phyloP scores from a whole-genome alignment of 2,888 invertebrate genomes.

The Leptopilina drosophilae region DNA sequence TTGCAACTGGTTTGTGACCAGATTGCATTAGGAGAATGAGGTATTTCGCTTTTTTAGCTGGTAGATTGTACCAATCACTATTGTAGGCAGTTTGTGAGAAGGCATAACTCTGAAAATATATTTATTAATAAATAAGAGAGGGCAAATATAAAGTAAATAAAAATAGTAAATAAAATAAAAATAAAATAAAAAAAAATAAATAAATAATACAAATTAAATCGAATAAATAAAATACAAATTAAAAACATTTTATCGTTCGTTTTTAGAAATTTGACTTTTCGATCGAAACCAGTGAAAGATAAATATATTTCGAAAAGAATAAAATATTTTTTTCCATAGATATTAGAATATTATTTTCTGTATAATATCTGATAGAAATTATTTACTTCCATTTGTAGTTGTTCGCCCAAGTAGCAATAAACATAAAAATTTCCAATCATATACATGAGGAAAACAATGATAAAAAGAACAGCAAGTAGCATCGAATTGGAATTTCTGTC shows the following conservation, averaged over 20 bases:
- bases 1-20: constrained; percentile 50
- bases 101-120: constrained; percentile 47
- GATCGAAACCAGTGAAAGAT: too few species aligned
- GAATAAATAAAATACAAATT: too few species aligned
- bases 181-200: too few species aligned
- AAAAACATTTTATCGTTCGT: too few species aligned
- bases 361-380: too few species aligned
- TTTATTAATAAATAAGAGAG: constrained; percentile 15
- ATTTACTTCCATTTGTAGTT: constrained; percentile 42
- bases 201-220: too few species aligned
- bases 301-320: too few species aligned
- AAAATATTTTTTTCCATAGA: background rate
- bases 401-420: constrained; percentile 50
- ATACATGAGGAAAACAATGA: constrained; percentile 40
- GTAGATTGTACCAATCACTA: constrained; percentile 56
- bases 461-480: constrained; percentile 39
- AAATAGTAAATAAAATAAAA: too few species aligned
- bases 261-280: too few species aligned
- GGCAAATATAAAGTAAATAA: too few species aligned
- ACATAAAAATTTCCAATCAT: constrained; percentile 47
- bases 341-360: too few species aligned
- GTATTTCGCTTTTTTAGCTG: constrained; percentile 47
- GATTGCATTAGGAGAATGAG: constrained; percentile 54
- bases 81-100: constrained; percentile 53
- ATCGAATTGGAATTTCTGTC: background rate